Conservation (phyloP, 2,797 vertebrate species). For the Pipistrellus pipistrellus region DNA sequence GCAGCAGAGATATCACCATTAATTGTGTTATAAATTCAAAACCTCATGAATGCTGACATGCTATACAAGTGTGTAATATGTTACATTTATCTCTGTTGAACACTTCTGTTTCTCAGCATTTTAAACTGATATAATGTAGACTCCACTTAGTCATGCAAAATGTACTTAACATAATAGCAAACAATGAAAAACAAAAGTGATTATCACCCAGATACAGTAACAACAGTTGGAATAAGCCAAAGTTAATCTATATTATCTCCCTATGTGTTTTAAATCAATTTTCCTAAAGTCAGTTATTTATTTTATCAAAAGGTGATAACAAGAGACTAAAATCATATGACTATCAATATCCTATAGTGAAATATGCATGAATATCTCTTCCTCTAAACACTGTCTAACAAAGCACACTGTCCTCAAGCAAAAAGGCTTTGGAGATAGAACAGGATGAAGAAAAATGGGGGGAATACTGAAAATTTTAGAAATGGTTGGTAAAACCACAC, state of each 20-base stretch:
- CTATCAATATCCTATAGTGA: neutral
- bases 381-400: neutral
- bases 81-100: conserved; percentile 73
- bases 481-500: neutral
- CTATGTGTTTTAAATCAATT: conserved; percentile 39
- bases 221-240: conserved; percentile 22
- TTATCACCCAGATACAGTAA: neutral
- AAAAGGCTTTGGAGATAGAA: neutral
- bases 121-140: conserved; percentile 63
- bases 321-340: neutral
- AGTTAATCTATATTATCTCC: neutral
- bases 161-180: neutral
- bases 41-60: conserved; percentile 67
- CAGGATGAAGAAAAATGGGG: neutral
- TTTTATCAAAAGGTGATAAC: neutral
- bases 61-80: neutral
- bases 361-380: neutral
- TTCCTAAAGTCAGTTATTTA: conserved; percentile 56
- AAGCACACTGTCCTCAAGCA: neutral
- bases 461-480: neutral
- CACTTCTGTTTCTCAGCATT: conserved; percentile 63
- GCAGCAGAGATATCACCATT: conserved; percentile 71
- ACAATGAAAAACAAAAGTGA: neutral
- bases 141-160: conserved; percentile 60
- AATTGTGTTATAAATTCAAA: conserved; percentile 71